Base-by-base conservation (phyloP, 2,797 vertebrate genomes). In the Acrocephalus scirpaceus region DNA sequence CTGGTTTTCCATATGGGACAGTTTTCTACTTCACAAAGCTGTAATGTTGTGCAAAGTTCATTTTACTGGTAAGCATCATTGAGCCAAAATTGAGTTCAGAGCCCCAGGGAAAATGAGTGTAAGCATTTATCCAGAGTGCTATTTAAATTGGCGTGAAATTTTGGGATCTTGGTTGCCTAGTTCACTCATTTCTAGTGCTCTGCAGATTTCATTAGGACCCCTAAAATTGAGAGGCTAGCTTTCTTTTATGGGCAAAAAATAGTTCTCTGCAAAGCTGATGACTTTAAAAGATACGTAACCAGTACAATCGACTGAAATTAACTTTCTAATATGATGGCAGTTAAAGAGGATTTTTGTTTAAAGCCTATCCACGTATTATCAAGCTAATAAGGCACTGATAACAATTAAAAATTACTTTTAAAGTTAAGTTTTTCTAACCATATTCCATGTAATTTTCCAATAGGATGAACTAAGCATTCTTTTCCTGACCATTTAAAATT, bases 11-110 rank as follows among this genome's bases (percentile, higher is more conserved):
- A 80, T 42, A 17, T 17, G 20, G 72, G 93, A 70, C 77, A 67
- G 30, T 69, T 93, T 93, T 91, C 67, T 94, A 77, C 69, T 72
- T 88, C 73, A 38, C 44, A 81, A 74, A 93, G 32, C 92, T 92
- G 84, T 74, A 65, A 90, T 84, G 66, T 60, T 5, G 36, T 58
- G 81, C 69, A 81, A 89, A 95, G 79, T 97, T 96, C 91, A 80
- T 94, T 97, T 96, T 95, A 70, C 38, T 93, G 48, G 82, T 94
- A 95, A 96, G 90, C 90, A 77, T 95, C 79, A 95, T 64, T 95
- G 87, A 93, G 66, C 81, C 94, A 96, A 93, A 96, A 95, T 92
- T 94, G 76, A 96, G 44, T 93, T 86, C 66, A 80, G 48, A 65
- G 42, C 90, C 78, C 32, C 65, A 77, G 89, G 76, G 92, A 94